Evolutionary conservation across 1,140 invertebrate species (phyloP), one percentile per base, ranked within the genome.

Genomic region (Drosophila triauraria): DNA sequence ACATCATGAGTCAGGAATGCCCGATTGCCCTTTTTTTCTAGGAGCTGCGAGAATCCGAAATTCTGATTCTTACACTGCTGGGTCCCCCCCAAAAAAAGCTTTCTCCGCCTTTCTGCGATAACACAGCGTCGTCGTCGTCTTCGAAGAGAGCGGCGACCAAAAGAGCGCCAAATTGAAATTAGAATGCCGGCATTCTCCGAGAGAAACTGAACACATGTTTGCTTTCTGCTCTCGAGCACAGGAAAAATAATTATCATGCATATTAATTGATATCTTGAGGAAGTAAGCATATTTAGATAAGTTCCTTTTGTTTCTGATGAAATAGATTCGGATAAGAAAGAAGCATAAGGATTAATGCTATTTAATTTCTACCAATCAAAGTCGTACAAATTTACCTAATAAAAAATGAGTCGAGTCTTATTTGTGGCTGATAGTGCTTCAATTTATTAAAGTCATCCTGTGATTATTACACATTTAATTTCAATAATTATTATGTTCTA

Each of bases 1-100:
- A 35, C 32, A 51, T 38, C 65, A 69, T 88, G 76, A 69, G 64
- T 68, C 63, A 61, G 62, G 69, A 67, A 84, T 75, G 82, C 51
- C 48, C 35, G 61, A 53, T 76, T 44, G 72, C 75, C 56, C 57
- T 54, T 61, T 58, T 58, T 38, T 42, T 63, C 76, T 78, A 78
- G 75, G 75, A 77, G 61, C 47, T 46, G 43, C 23, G 47, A 47
- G 32, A 54, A 68, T 68, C 23, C 53, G 53, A 23, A 54, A 56
- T 68, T 46, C 12, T 13, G 48, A 38, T 50, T 51, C 47, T 44
- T 50, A 15, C 32, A 35, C 32, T 35, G 32, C 32, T 35, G 32
- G 32, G 32, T 35, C 32, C 43, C 32, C 38, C 2, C 20, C n/a
- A 47, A 30, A 72, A 59, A 74, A 54, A 68, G 75, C 74, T 77